Base-by-base conservation (phyloP, 2,888 invertebrate species). In the Lathronympha strigana region DNA sequence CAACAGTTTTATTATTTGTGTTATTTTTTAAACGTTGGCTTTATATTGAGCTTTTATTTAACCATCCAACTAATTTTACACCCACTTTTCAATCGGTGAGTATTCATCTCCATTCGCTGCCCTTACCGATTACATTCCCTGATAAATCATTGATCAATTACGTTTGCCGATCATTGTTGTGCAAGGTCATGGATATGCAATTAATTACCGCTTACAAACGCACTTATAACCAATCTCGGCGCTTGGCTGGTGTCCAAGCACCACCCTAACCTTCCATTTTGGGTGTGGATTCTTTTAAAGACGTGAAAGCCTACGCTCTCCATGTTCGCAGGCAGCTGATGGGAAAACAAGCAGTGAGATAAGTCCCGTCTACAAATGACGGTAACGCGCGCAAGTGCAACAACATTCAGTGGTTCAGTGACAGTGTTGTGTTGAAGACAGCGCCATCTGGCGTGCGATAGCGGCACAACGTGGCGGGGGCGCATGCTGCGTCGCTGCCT, bases 401-500 rank as follows among this genome's bases (percentile, higher is more conserved):
- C 40, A 55, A 63, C 63, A 54, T 66, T 66, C 33, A 49, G 61
- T 64, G 45, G 33, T 53, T 47, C 45, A 60, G 64, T 66, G 64
- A 58, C 45, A 66, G 60, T 66, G 60, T 60, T 36, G 58, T 51
- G 58, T 58, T 64, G 51, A 53, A 1, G 38, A 40, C 54, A 63
- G 25, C 64, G 64, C 64, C 64, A 63, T 63, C 63, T 63, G 84
- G 88, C 87, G 88, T 81, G 69, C 64, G 68, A 70, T 78, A 81
- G 86, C 81, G 82, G 88, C 83, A 86, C 88, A 93, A 87, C 84
- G 93, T 94, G 94, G 94, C 93, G 94, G 94, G 93, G 90, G 88
- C 93, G 84, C 92, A 93, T 92, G 93, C 93, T 88, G 92, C 93
- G 92, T 87, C 92, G 88, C 93, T 90, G 85, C 92, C 93, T 89